Percentiles rank a stretch among this genome's conserved stretches.
phyloP scores from a whole-genome alignment of 1,140 invertebrate species.

The Meteorus sp. region DNA sequence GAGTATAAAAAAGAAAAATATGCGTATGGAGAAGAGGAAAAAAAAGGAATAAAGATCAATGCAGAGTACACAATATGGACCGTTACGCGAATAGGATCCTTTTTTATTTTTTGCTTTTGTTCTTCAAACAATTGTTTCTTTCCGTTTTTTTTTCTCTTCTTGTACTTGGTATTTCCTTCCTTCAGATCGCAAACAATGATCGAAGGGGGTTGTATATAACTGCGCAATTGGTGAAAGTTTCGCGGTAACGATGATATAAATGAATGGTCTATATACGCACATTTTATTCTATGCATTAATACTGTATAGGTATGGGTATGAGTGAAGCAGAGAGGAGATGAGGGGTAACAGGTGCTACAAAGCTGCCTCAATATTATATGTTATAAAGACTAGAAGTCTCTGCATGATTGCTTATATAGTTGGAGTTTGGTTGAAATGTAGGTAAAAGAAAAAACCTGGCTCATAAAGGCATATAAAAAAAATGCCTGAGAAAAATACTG shows the following conservation, averaged over 20 bases:
- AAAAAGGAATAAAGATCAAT: background rate
- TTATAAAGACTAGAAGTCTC: background rate
- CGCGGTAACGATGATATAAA: background rate
- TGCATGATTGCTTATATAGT: background rate
- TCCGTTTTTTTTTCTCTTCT: background rate
- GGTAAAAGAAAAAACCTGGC: conserved; percentile 9
- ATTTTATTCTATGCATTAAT: background rate
- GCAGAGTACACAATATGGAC: background rate
- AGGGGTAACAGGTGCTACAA: conserved; percentile 16
- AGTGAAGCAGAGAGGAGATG: too few relatives aligned
- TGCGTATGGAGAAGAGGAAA: background rate
- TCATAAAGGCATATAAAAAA: conserved; percentile 4
- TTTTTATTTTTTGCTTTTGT: background rate
- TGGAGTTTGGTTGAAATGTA: background rate
- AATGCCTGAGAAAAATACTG: background rate
- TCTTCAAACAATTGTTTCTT: background rate
- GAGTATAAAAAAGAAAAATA: too few relatives aligned
- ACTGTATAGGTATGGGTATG: too few relatives aligned
- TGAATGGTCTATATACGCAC: background rate
- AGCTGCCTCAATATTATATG: background rate
- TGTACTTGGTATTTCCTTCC: background rate
- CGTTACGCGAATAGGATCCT: conserved; percentile 15
- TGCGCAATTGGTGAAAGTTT: conserved; percentile 18
- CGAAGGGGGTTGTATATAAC: background rate
- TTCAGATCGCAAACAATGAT: background rate